A percentile compares a stretch with the other conserved stretches of the same genome.
These are phyloP conservation scores for Plagodis pulveraria DNA, from an alignment of 2,888 invertebrate species.

Conservation along the genomic window DNA sequence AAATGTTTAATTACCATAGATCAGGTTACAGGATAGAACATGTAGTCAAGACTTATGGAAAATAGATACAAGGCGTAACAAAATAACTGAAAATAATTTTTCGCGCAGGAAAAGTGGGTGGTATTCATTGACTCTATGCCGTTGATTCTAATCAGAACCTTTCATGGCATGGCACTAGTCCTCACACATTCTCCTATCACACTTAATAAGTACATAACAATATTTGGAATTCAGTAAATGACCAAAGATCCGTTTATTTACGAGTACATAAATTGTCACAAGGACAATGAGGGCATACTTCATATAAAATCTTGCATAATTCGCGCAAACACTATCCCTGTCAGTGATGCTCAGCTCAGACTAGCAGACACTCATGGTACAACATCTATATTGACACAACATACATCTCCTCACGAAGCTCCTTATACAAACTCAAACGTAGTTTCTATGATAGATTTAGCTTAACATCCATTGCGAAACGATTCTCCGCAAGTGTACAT, in stretches of 20 bases:
- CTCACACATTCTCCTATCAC: constrained; percentile 83
- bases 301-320: constrained; percentile 80
- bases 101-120: constrained; percentile 83
- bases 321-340: constrained; percentile 83
- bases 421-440: constrained; percentile 27
- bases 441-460: constrained; percentile 16
- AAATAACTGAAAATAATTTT: constrained; percentile 68
- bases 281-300: constrained; percentile 54
- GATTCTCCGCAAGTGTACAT: constrained; percentile 27
- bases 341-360: constrained; percentile 84
- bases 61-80: constrained; percentile 70
- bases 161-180: constrained; percentile 85
- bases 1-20: constrained; percentile 77
- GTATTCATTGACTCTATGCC: constrained; percentile 83
- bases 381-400: constrained; percentile 31
- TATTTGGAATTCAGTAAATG: constrained; percentile 54
- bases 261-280: constrained; percentile 41
- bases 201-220: constrained; percentile 66
- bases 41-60: constrained; percentile 64
- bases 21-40: constrained; percentile 72
- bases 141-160: constrained; percentile 83
- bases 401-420: constrained; percentile 36
- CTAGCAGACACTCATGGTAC: constrained; percentile 77
- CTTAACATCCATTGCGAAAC: constrained; percentile 26
- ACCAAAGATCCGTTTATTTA: constrained; percentile 43